Conservation (phyloP, 2,113 vertebrate species). For the Diadophis punctatus region DNA sequence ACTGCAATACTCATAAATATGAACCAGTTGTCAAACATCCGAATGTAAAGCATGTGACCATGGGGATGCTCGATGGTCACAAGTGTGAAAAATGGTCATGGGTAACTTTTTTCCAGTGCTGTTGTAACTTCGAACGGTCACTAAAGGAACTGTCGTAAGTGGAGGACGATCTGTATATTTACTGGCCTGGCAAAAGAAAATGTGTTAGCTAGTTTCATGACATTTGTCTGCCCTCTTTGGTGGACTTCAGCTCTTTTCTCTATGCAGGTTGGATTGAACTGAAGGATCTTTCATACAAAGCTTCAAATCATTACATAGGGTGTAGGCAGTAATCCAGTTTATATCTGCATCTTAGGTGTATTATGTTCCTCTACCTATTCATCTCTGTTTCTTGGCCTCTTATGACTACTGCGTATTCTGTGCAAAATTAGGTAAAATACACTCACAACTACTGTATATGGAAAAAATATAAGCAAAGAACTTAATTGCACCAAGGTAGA, state of each 20-base stretch:
- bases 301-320: background rate
- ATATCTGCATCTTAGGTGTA: background rate
- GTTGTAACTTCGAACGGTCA: background rate
- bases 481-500: background rate
- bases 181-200: background rate
- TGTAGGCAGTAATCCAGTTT: background rate
- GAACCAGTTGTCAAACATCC: background rate
- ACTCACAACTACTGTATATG: background rate
- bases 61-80: background rate
- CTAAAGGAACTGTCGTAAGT: background rate
- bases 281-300: background rate
- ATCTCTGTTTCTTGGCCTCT: background rate
- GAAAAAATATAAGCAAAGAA: background rate
- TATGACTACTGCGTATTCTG: background rate
- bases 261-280: background rate
- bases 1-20: background rate
- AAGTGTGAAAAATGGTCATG: background rate
- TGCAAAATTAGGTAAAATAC: background rate
- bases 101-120: background rate
- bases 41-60: background rate
- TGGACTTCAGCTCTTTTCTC: background rate
- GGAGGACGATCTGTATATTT: background rate
- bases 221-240: background rate
- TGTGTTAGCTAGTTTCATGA: background rate
- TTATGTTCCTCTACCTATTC: background rate